Percentiles rank a stretch among this genome's conserved stretches.
These are phyloP conservation scores for Eupithecia insigniata DNA, from an alignment of 2,888 invertebrate genomes.

Conservation along the genomic window DNA sequence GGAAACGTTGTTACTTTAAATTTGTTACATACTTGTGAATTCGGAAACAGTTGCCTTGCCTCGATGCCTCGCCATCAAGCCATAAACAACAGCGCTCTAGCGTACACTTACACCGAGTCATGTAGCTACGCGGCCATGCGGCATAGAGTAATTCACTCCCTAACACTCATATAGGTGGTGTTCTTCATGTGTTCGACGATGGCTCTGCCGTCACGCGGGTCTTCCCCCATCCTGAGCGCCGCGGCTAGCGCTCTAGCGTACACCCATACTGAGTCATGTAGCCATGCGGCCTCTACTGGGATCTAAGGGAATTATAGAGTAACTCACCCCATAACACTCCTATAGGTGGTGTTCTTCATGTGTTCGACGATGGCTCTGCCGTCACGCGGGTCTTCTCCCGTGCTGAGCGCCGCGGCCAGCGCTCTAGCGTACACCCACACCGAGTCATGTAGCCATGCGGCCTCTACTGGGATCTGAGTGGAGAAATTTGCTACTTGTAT, in stretches of 20 bases:
- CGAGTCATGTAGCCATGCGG: constrained; percentile 97
- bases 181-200: constrained; percentile 91
- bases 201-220: constrained; percentile 91
- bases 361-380: constrained; percentile 92
- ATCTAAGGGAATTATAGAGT: constrained; percentile 81
- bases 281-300: constrained; percentile 94
- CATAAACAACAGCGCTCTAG: constrained; percentile 87
- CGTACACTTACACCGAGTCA: constrained; percentile 97
- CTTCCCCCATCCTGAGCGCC: constrained; percentile 87
- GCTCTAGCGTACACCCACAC: constrained; percentile 96
- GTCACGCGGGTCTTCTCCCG: constrained; percentile 88
- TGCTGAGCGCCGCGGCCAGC: constrained; percentile 87
- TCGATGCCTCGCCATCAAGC: neutral
- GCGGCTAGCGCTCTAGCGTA: constrained; percentile 92
- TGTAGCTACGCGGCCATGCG: constrained; percentile 95
- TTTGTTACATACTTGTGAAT: neutral
- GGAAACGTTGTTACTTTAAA: neutral
- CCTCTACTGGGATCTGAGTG: constrained; percentile 91
- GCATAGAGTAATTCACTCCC: constrained; percentile 87
- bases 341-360: constrained; percentile 91
- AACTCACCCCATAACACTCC: constrained; percentile 93
- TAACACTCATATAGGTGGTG: constrained; percentile 91
- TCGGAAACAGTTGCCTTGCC: neutral
- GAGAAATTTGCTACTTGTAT: neutral
- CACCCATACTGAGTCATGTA: constrained; percentile 96